Evolutionary conservation across 2,797 vertebrate species (phyloP), one percentile per base, ranked within the genome.

Genomic region (Chaetophractus vellerosus): DNA sequence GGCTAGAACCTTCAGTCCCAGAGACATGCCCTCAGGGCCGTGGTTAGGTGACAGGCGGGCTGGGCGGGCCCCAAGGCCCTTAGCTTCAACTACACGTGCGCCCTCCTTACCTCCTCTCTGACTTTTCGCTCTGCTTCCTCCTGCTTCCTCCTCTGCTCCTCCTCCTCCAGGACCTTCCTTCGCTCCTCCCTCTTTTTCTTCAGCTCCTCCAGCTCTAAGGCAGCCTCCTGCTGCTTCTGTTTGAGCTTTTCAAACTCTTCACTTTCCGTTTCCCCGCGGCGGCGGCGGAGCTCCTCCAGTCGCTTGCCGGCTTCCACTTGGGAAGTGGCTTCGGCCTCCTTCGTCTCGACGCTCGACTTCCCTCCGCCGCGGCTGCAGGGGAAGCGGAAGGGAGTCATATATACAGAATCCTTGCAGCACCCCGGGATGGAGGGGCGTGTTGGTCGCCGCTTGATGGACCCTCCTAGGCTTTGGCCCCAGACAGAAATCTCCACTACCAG

Each of bases 161-260:
- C 99, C 93, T 99, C 99, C 96, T 99, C 99, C 97, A 99, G 98
- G 81, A 99, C 98, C 98, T 99, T 99, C 98, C 98, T 99, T 93
- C 99, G 99, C 92, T 99, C 99, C 98, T 99, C 99, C 68, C 99
- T 97, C 98, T 99, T 99, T 86, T 98, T 99, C 98, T 99, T 99
- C 98, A 99, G 98, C 95, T 99, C 99, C 33, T 99, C 99, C 98
- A 99, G 98, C 98, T 99, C 99, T 4, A 95, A 98, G 0, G 99
- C 99, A 0, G 99, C 99, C 97, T 99, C 99, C 96, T 99, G 99
- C 98, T 99, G 99, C 98, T 99, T 99, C 98, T 99, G 99, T 94
- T 98, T 99, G 98, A 99, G 98, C 96, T 98, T 99, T 97, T 99
- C 99, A 0, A 99, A 98, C 97, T 99, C 99, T 95, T 99, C 99